Evolutionary conservation across 2,888 invertebrate genomes (phyloP).

Genomic region (Stenichneumon culpator): DNA sequence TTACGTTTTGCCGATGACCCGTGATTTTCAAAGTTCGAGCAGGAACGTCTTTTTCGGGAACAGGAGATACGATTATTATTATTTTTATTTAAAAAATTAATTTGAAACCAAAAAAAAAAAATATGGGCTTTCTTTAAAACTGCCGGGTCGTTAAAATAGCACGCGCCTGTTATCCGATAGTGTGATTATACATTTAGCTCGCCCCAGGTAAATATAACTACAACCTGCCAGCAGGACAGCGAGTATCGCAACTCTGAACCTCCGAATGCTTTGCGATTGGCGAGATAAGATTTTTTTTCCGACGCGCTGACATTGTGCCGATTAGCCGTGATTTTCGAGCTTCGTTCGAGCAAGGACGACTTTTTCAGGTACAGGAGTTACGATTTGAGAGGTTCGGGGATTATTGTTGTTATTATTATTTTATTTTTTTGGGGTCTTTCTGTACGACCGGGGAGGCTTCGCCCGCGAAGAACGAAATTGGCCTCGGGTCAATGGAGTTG

Average conservation of each 20-base stretch:
- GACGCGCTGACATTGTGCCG: neutral
- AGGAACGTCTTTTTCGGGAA: neutral
- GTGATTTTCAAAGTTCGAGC: neutral
- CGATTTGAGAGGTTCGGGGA: neutral
- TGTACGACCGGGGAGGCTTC: neutral
- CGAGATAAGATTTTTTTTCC: no score
- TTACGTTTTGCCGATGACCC: neutral
- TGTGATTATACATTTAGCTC: no score
- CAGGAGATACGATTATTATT: neutral
- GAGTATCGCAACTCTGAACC: neutral
- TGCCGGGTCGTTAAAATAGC: no score
- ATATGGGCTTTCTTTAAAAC: no score
- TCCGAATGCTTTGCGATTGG: neutral
- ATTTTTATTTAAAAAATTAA: neutral
- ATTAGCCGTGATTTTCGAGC: neutral
- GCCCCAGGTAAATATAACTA: neutral
- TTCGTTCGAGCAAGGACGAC: neutral
- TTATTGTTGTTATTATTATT: neutral
- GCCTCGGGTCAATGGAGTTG: conserved; percentile 50
- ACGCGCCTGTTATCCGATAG: neutral
- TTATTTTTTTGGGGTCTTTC: no score
- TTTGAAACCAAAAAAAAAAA: no score
- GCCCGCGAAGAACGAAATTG: conserved; percentile 38
- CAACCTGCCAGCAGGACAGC: neutral
- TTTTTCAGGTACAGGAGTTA: neutral